These are phyloP conservation scores for Heteropelma amictum DNA, from an alignment of 2,888 invertebrate genomes.

Conservation along the genomic window DNA sequence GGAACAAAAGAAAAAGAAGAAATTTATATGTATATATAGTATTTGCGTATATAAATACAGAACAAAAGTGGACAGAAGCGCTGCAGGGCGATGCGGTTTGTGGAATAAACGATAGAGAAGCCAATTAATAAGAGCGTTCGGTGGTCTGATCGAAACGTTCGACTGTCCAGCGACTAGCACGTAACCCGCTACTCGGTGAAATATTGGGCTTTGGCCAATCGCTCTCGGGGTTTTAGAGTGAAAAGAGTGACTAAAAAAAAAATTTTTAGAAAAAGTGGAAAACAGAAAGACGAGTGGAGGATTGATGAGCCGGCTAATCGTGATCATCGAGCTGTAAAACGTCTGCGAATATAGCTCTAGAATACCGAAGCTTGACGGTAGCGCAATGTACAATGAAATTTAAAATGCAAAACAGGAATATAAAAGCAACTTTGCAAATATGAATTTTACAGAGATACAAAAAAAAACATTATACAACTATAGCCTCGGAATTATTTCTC, in stretches of 20 bases:
- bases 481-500: too few relatives aligned
- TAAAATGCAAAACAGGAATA: too few relatives aligned
- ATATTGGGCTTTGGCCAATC: slow-evolving; percentile 45
- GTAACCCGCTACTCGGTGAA: slow-evolving; percentile 26
- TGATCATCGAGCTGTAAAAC: background rate
- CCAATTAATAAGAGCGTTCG: slow-evolving; percentile 54
- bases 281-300: background rate
- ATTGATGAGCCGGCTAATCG: slow-evolving; percentile 13
- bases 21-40: slow-evolving; percentile 8
- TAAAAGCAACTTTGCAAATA: too few relatives aligned
- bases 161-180: slow-evolving; percentile 22
- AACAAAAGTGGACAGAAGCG: slow-evolving; percentile 11
- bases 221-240: slow-evolving; percentile 20
- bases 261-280: background rate
- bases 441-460: too few relatives aligned
- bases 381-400: background rate
- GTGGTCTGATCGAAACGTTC: slow-evolving; percentile 44
- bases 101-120: slow-evolving; percentile 47
- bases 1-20: background rate
- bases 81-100: slow-evolving; percentile 32
- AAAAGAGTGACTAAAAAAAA: slow-evolving; percentile 4
- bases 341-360: background rate
- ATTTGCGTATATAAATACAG: background rate
- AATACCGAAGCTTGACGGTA: slow-evolving; percentile 10
- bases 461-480: too few relatives aligned